These are phyloP conservation scores for Campylomormyrus tamandua DNA, from an alignment of 2,113 vertebrate species.

Conservation along the genomic window DNA sequence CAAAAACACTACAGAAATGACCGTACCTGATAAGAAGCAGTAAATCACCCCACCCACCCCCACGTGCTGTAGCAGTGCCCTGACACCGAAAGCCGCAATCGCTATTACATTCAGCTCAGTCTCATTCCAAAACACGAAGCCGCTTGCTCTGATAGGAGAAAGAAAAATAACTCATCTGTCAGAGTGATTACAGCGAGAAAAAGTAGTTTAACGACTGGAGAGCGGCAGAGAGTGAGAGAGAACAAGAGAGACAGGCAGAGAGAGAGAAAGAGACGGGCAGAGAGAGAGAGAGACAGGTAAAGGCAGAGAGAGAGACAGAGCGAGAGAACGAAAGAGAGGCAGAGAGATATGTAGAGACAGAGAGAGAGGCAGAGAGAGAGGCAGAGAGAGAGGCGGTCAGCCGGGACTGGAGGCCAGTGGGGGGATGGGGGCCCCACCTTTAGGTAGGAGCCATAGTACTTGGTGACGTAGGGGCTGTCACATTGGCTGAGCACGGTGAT, in stretches of 20 bases:
- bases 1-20: background rate
- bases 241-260: background rate
- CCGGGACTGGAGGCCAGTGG: background rate
- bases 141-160: background rate
- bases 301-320: background rate
- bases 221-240: background rate
- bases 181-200: background rate
- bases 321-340: background rate
- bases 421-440: constrained; percentile 60
- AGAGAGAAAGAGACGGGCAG: background rate
- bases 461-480: constrained; percentile 81
- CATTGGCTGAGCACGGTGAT: constrained; percentile 85
- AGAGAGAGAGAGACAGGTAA: background rate
- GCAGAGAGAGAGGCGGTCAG: background rate
- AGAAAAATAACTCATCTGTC: background rate
- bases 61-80: background rate
- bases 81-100: background rate
- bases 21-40: background rate
- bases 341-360: no score
- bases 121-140: background rate
- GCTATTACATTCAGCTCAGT: background rate
- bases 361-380: background rate
- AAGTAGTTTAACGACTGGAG: background rate
- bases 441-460: constrained; percentile 83
- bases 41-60: background rate